These are phyloP conservation scores for Metallyticus violacea DNA, from an alignment of 2,888 invertebrate genomes.

Conservation along the genomic window DNA sequence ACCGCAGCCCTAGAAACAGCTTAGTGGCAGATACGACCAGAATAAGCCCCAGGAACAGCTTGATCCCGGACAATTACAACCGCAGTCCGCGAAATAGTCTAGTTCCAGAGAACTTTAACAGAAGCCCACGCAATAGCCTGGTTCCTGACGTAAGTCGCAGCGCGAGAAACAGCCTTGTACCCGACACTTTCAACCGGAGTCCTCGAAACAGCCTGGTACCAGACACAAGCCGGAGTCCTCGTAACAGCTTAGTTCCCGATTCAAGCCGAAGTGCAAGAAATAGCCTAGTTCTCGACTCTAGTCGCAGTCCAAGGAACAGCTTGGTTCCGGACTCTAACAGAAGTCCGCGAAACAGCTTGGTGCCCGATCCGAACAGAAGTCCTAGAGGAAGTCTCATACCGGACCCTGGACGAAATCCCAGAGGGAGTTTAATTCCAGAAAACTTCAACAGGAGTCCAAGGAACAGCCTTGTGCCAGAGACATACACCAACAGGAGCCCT, in stretches of 20 bases:
- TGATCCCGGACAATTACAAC: conserved; percentile 42
- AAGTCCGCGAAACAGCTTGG: conserved; percentile 61
- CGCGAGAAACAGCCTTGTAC: conserved; percentile 62
- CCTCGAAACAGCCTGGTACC: conserved; percentile 58
- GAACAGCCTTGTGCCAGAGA: conserved; percentile 57
- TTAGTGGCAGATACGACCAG: conserved; percentile 51
- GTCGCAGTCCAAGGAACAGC: conserved; percentile 55
- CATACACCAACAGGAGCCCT: conserved; percentile 53
- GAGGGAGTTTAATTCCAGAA: conserved; percentile 63
- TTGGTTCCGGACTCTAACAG: conserved; percentile 52
- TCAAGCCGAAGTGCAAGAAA: conserved; percentile 55
- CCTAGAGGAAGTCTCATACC: conserved; percentile 56
- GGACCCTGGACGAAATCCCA: conserved; percentile 53
- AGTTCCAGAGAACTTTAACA: conserved; percentile 49
- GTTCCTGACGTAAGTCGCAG: conserved; percentile 57
- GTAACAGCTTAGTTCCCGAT: conserved; percentile 44
- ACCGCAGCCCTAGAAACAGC: conserved; percentile 53
- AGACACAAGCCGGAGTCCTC: conserved; percentile 53
- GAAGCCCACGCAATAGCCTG: conserved; percentile 57
- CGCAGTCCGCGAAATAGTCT: conserved; percentile 51
- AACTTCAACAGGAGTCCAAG: conserved; percentile 56
- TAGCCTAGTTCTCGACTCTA: conserved; percentile 61
- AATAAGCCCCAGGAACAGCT: conserved; percentile 18
- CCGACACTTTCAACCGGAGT: conserved; percentile 55
- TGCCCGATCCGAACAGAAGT: conserved; percentile 56